Base-by-base conservation (phyloP, 2,797 vertebrate species). In the Acipenser ruthenus region DNA sequence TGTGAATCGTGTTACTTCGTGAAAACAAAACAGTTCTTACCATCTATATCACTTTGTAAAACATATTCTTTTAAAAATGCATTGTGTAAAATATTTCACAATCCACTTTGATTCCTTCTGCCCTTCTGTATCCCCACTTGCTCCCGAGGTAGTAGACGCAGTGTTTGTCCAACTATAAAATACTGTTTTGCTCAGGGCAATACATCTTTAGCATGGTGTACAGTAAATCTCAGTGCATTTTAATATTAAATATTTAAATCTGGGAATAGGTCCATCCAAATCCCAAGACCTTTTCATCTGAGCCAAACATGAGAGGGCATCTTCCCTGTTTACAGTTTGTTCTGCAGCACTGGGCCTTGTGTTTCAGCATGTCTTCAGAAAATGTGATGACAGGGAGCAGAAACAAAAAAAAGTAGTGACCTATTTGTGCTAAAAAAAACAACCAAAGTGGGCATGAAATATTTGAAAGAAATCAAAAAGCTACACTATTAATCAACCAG, bases 181-280 rank as follows among this genome's bases (percentile, higher is more conserved):
- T 84, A 82, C 82, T 86, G 79, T 93, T 91, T 91, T 83, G 91
- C 91, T 87, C 69, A 78, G 78, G 91, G 90, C 90, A 75, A 88
- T 80, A 86, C 88, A 90, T 90, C 87, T 87, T 78, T 67, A 84
- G 86, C 86, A 91, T 83, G 86, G 78, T 78, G 79, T 80, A 82
- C 76, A 81, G 81, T 83, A 90, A 90, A 85, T 87, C 88, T 89
- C 89, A 80, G 77, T 84, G 86, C 87, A 80, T 82, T 82, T 83
- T 83, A 83, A 82, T 83, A 93, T 92, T 79, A 94, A 94, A 93
- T 88, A 93, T 94, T 93, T 85, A 93, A 83, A 81, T 62, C 15
- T 5, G 74, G 79, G 79, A 82, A 88, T 72, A 76, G 74, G 79
- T 79, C 85, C 84, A 88, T 90, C 88, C 69, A 59, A 84, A 80